phyloP scores from a whole-genome alignment of 2,797 vertebrate species.

The Emydoidea blandingii region DNA sequence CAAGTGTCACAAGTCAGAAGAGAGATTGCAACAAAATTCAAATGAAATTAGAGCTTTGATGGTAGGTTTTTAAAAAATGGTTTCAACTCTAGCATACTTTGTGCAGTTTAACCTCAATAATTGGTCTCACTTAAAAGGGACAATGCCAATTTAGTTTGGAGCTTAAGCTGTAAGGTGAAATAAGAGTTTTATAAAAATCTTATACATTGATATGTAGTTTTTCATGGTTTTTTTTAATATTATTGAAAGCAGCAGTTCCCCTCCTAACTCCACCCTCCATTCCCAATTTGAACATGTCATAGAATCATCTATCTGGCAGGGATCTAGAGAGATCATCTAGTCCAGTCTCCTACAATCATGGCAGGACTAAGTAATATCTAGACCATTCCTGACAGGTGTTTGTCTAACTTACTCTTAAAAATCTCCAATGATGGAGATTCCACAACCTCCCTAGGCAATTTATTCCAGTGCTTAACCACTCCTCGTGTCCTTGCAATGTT shows the following conservation, averaged over 20 bases:
- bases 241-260: neutral
- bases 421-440: too few relatives aligned
- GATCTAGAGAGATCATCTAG: too few relatives aligned
- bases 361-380: too few relatives aligned
- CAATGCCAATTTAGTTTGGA: neutral
- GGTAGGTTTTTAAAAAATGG: neutral
- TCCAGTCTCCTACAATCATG: too few relatives aligned
- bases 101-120: neutral
- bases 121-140: neutral
- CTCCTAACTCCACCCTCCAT: neutral
- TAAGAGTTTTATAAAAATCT: fast-evolving
- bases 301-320: too few relatives aligned
- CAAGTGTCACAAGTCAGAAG: neutral
- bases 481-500: neutral
- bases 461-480: too few relatives aligned
- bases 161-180: neutral
- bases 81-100: neutral
- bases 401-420: too few relatives aligned
- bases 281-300: neutral
- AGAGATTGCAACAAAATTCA: neutral
- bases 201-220: neutral
- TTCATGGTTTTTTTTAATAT: neutral
- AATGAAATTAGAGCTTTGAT: neutral
- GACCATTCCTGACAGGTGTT: too few relatives aligned
- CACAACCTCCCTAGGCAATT: too few relatives aligned